Percentiles rank a stretch among this genome's conserved stretches.
phyloP scores from a whole-genome alignment of 2,113 vertebrate genomes.

The Limanda limanda region DNA sequence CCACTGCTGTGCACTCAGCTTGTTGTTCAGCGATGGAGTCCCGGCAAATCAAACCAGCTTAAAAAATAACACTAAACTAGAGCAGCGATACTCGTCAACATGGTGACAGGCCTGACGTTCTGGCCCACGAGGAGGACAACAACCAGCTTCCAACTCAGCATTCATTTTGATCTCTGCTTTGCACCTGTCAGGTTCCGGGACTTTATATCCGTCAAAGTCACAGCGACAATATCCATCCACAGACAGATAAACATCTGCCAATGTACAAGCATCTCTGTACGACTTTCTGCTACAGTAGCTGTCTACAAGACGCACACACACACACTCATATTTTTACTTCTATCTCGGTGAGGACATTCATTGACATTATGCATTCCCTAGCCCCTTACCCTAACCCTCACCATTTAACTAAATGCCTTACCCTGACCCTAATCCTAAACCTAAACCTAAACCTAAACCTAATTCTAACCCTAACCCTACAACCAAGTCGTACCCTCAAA shows the following conservation, averaged over 20 bases:
- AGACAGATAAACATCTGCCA: not conserved
- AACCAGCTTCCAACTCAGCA: not conserved
- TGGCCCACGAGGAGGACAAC: not conserved
- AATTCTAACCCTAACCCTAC: too few species aligned
- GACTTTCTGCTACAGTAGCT: not conserved
- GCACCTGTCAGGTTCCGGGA: not conserved
- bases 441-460: too few species aligned
- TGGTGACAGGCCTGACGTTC: not conserved
- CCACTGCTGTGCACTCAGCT: not conserved
- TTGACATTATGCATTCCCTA: too few species aligned
- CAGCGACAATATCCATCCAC: not conserved
- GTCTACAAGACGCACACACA: not conserved
- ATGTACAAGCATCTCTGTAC: not conserved
- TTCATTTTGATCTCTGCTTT: not conserved
- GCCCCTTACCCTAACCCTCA: too few species aligned
- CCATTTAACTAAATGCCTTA: too few species aligned
- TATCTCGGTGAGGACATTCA: too few species aligned
- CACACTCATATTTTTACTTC: too few species aligned
- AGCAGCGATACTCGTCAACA: not conserved
- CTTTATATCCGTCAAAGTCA: not conserved
- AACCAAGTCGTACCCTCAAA: too few species aligned
- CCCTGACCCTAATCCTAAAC: too few species aligned
- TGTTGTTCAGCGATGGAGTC: constrained; percentile 12
- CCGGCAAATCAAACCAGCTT: not conserved
- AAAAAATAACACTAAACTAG: too few species aligned